A percentile compares a stretch with the other conserved stretches of the same genome.
Conservation (phyloP, 2,113 vertebrate species). For the Caranx melampygus region DNA sequence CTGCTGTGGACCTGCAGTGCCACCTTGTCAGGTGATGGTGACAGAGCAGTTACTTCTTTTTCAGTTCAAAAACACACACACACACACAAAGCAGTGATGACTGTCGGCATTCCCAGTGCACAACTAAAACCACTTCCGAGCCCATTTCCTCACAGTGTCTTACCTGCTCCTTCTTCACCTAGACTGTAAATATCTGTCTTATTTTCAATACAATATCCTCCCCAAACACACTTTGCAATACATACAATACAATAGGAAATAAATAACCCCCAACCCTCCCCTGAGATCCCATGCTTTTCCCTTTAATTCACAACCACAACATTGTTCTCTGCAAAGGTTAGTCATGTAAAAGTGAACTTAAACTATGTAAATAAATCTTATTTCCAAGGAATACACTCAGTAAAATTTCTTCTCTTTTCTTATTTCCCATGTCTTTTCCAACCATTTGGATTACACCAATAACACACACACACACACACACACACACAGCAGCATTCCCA, state of each 20-base stretch:
- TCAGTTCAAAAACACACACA: constrained; percentile 32
- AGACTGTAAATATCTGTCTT: constrained; percentile 13
- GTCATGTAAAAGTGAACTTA: constrained; percentile 19
- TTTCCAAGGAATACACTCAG: constrained; percentile 63
- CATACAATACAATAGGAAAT: constrained; percentile 66
- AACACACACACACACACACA: constrained; percentile 49
- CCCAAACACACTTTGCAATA: constrained; percentile 59
- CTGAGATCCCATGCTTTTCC: constrained; percentile 60
- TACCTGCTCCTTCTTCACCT: constrained; percentile 43
- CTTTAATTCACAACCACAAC: constrained; percentile 72
- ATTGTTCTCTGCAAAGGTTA: constrained; percentile 70
- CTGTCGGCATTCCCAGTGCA: constrained; percentile 42
- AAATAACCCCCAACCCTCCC: constrained; percentile 67
- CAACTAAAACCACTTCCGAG: constrained; percentile 21
- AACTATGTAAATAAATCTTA: constrained; percentile 63
- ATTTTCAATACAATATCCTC: constrained; percentile 38
- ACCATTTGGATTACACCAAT: constrained; percentile 50
- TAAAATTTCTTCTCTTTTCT: constrained; percentile 55
- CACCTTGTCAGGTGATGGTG: constrained; percentile 30
- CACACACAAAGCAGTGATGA: constrained; percentile 43
- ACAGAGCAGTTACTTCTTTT: constrained; percentile 44
- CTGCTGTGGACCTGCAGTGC: constrained; percentile 35
- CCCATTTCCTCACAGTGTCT: constrained; percentile 47
- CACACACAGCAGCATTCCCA: constrained; percentile 68
- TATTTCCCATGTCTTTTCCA: constrained; percentile 36